Conservation (phyloP, 35 echinoderm and acorn worm species). For the Chiridota heheva region DNA sequence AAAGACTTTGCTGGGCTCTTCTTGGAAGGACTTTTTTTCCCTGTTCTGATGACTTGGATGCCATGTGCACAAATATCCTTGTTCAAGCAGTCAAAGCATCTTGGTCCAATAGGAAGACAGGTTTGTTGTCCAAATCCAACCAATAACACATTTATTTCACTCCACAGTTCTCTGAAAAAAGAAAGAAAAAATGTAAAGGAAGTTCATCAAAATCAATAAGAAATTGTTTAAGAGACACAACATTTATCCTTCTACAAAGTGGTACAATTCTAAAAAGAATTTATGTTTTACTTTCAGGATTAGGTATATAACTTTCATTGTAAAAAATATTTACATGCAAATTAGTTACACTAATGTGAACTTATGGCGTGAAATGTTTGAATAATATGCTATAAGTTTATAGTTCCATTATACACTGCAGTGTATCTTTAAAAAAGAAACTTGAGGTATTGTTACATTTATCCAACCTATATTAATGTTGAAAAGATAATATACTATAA, state of each 20-base stretch:
- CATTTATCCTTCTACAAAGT: not conserved
- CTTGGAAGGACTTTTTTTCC: constrained; percentile 27
- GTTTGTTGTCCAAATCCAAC: constrained; percentile 97
- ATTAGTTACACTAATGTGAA: too few species aligned
- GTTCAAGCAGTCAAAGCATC: constrained; percentile 70
- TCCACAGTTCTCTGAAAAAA: constrained; percentile 76
- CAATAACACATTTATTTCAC: constrained; percentile 89
- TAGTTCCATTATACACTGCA: too few species aligned
- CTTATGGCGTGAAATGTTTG: too few species aligned
- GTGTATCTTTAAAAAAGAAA: too few species aligned
- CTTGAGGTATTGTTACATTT: too few species aligned
- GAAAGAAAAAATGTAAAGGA: not conserved
- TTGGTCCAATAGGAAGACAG: constrained; percentile 88
- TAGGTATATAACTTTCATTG: not conserved
- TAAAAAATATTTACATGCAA: too few species aligned
- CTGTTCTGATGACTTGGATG: not conserved
- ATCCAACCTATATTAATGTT: too few species aligned
- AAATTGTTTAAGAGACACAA: not conserved
- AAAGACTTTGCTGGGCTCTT: not conserved
- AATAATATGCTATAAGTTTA: too few species aligned
- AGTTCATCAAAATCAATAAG: not conserved
- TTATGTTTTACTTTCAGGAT: not conserved
- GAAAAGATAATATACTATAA: too few species aligned
- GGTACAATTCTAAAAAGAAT: too few species aligned
- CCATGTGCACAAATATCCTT: constrained; percentile 81